Conservation (phyloP, 2,113 vertebrate genomes). For the Esox niger region DNA sequence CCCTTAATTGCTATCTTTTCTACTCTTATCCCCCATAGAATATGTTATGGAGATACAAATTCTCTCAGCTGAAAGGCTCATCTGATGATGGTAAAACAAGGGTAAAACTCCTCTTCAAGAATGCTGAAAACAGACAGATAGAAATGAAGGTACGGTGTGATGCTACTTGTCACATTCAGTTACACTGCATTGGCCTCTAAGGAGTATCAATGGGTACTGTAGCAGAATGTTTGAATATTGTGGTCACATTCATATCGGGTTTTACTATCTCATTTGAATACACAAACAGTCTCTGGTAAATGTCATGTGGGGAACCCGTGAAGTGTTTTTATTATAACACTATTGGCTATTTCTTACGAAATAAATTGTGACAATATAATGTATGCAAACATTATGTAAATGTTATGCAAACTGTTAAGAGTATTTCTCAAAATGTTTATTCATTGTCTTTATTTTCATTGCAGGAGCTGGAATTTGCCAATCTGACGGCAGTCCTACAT, state of each 20-base stretch:
- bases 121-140: conserved; percentile 87
- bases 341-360: too few species aligned
- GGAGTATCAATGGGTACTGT: too few species aligned
- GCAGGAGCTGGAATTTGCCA: conserved; percentile 91
- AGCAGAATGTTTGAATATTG: too few species aligned
- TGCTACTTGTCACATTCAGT: neutral
- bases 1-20: conserved; percentile 24
- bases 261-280: too few species aligned
- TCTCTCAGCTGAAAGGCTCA: conserved; percentile 94
- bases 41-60: conserved; percentile 88
- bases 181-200: neutral
- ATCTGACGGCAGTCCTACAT: conserved; percentile 86
- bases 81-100: conserved; percentile 91
- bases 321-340: too few species aligned
- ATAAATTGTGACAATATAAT: too few species aligned
- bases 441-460: conserved; percentile 13
- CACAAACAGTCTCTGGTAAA: too few species aligned
- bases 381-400: neutral
- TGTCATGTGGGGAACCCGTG: too few species aligned
- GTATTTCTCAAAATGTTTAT: neutral
- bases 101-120: conserved; percentile 90
- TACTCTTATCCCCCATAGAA: conserved; percentile 63
- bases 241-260: too few species aligned
- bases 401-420: neutral
- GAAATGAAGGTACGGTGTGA: conserved; percentile 83